phyloP scores from a whole-genome alignment of 1,140 invertebrate genomes.

The Megalonaias nervosa region DNA sequence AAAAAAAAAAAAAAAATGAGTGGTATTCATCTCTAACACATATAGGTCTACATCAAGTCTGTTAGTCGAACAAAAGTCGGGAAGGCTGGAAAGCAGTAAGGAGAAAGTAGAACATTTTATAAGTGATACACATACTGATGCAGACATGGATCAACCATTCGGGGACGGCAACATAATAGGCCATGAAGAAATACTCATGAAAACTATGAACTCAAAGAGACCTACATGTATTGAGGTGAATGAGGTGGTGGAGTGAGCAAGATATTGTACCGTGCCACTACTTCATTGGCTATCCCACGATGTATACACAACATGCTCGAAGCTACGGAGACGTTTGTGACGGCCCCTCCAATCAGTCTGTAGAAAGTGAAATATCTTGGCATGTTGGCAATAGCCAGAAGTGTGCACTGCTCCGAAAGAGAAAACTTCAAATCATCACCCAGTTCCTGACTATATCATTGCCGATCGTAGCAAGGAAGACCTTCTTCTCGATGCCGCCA shows the following conservation, averaged over 20 bases:
- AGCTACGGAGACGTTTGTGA: not conserved
- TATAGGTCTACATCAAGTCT: too few species aligned
- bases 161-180: too few species aligned
- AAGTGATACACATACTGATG: too few species aligned
- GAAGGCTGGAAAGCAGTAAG: too few species aligned
- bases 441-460: constrained; percentile 9
- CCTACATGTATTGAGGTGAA: constrained; percentile 10
- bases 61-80: too few species aligned
- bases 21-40: too few species aligned
- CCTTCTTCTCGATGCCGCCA: too few species aligned
- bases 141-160: too few species aligned
- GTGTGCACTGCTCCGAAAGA: constrained; percentile 6
- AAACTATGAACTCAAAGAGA: not conserved
- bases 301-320: constrained; percentile 2
- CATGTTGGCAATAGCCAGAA: not conserved
- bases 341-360: not conserved
- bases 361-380: constrained; percentile 4
- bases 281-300: constrained; percentile 12
- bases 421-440: not conserved
- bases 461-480: too few species aligned
- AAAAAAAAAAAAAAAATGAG: too few species aligned
- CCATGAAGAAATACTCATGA: too few species aligned
- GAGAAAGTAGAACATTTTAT: too few species aligned
- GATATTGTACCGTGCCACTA: not conserved
- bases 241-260: constrained; percentile 2